Base-by-base conservation (phyloP, 2,113 vertebrate genomes). In the Tragelaphus scriptus region DNA sequence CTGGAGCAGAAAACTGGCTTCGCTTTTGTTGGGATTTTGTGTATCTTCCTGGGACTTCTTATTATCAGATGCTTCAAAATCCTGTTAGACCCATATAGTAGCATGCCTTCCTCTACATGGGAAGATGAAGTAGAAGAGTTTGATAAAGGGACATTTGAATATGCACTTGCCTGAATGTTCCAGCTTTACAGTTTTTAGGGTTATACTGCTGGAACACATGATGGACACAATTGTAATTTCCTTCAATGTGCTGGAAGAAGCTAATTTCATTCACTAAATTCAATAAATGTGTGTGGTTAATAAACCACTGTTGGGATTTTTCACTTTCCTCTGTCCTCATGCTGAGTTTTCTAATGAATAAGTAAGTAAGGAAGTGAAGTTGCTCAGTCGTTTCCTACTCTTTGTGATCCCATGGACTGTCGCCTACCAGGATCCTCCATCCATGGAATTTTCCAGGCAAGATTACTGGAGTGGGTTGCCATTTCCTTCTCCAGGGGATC, bases 31-130 rank as follows among this genome's bases (percentile, higher is more conserved):
- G 99, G 99, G 87, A 99, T 99, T 99, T 98, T 99, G 93, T 99
- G 99, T 98, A 98, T 99, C 97, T 99, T 99, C 98, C 98, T 99
- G 98, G 99, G 99, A 97, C 99, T 99, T 97, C 99, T 99, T 94
- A 99, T 99, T 96, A 99, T 99, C 93, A 98, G 99, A 98, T 99
- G 99, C 98, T 99, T 99, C 99, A 99, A 99, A 98, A 99, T 99
- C 98, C 98, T 99, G 85, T 98, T 99, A 98, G 99, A 99, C 98
- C 99, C 99, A 1, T 99, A 99, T 94, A 99, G 99, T 96, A 99
- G 99, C 96, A 99, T 99, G 99, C 99, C 99, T 26, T 99, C 99
- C 15, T 99, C 99, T 79, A 99, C 99, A 0, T 99, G 99, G 99
- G 99, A 99, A 82, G 99, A 99, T 84, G 99, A 99, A 97, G 99